Percentiles rank a stretch among this genome's conserved stretches.
Evolutionary conservation across 2,797 vertebrate genomes (phyloP).

Genomic region (Anas georgica): DNA sequence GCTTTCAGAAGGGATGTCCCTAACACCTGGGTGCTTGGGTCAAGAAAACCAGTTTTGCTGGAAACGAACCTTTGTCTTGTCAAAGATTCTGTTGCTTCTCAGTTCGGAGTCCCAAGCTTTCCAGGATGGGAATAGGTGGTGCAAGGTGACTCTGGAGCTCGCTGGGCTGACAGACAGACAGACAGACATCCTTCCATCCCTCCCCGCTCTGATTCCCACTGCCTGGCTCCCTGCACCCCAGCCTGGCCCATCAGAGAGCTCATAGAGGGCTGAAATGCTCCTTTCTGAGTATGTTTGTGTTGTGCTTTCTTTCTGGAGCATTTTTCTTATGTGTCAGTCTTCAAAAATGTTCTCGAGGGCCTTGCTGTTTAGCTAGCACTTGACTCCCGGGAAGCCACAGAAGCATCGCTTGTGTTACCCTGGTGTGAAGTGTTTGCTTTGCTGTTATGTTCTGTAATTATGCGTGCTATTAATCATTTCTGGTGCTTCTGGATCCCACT

Average conservation of each 20-base stretch:
- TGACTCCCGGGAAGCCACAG: background rate
- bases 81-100: background rate
- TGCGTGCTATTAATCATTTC: background rate
- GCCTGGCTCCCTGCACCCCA: fast-evolving
- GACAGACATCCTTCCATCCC: background rate
- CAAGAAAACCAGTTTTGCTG: background rate
- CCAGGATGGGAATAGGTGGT: background rate
- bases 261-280: fast-evolving
- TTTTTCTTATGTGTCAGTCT: background rate
- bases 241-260: background rate
- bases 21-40: background rate
- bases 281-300: background rate
- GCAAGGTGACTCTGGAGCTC: background rate
- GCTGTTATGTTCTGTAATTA: background rate
- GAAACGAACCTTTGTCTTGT: background rate
- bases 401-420: fast-evolving
- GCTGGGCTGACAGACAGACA: background rate
- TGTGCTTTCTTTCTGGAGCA: background rate
- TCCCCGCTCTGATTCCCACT: fast-evolving
- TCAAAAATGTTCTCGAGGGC: background rate
- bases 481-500: background rate
- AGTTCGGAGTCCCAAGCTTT: background rate
- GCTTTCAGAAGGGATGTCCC: background rate
- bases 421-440: background rate
- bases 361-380: background rate